Base-by-base conservation (phyloP, 2,113 vertebrate genomes). In the Ptilorrhoa leucosticta region DNA sequence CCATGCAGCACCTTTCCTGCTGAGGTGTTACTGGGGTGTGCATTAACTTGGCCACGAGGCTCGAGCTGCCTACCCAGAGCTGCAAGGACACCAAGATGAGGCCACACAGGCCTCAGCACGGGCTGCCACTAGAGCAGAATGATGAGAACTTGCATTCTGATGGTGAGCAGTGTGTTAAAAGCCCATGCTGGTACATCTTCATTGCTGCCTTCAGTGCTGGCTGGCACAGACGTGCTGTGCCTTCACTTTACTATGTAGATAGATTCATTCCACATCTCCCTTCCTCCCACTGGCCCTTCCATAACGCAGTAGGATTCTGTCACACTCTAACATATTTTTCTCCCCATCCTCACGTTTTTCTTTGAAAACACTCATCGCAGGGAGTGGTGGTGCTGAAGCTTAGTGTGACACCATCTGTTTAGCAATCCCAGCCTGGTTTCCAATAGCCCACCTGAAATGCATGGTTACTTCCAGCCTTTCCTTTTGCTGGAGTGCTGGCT, bases 211-310 rank as follows among this genome's bases (percentile, higher is more conserved):
- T 77, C 73, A 71, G 35, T 47, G 81, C 84, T 82, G 47, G 60
- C 22, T 93, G 72, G 54, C 76, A 54, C 35, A 50, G 76, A 39
- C 50, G 1, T 60, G 45, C 54, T 70, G 12, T 81, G 58, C 54
- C 65, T 86, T 77, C 50, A 10, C 68, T 92, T 95, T 73, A 35
- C 72, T 35, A 61, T 77, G 76, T 33, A 92, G 76, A 90, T 50
- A 61, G 44, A 90, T 92, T 95, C 83, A 92, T 93, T 89, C 57
- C 26, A 47, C 75, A 50, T 94, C 54, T 83, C 42, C 58, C 33
- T 96, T 89, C 81, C 87, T 94, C 91, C 81, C 78, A 82, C 91
- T 76, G 83, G 50, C 39, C 84, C 81, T 94, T 83, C 92, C 79
- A 60, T 53, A 84, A 11, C 27, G 27, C 76, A 83, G 72, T 64